phyloP scores from a whole-genome alignment of 1,140 invertebrate genomes.

The Hirudo medicinalis region DNA sequence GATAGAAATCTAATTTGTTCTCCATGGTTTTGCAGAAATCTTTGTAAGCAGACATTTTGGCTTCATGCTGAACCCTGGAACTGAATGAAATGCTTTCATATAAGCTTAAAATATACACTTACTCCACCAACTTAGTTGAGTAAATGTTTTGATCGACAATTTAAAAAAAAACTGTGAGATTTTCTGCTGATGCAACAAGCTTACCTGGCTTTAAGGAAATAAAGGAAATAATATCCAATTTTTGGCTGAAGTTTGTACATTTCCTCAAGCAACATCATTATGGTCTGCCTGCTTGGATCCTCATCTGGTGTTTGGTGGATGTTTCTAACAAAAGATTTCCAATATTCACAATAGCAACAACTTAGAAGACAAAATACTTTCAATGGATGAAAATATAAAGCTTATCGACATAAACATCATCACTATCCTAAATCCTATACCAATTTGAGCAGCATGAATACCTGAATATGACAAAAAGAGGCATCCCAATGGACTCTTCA shows the following conservation, averaged over 20 bases:
- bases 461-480: conserved; percentile 64
- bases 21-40: conserved; percentile 62
- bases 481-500: conserved; percentile 62
- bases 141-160: not conserved
- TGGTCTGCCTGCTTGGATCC: conserved; percentile 59
- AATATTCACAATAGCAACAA: not conserved
- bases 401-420: not conserved
- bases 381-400: not conserved
- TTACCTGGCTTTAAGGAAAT: conserved; percentile 64
- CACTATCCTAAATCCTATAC: not conserved
- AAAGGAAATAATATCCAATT: conserved; percentile 71
- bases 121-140: not conserved
- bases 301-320: conserved; percentile 56
- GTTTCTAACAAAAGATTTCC: conserved; percentile 41
- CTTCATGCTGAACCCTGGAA: conserved; percentile 50
- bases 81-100: conserved; percentile 25
- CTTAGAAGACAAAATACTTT: not conserved
- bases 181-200: conserved; percentile 14
- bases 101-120: not conserved
- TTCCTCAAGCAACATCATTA: conserved; percentile 59
- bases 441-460: conserved; percentile 25
- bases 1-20: conserved; percentile 60
- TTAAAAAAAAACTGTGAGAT: not conserved
- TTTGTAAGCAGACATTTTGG: conserved; percentile 64
- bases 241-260: conserved; percentile 56